These are phyloP conservation scores for Carposina sasakii DNA, from an alignment of 1,140 invertebrate species.

Conservation along the genomic window DNA sequence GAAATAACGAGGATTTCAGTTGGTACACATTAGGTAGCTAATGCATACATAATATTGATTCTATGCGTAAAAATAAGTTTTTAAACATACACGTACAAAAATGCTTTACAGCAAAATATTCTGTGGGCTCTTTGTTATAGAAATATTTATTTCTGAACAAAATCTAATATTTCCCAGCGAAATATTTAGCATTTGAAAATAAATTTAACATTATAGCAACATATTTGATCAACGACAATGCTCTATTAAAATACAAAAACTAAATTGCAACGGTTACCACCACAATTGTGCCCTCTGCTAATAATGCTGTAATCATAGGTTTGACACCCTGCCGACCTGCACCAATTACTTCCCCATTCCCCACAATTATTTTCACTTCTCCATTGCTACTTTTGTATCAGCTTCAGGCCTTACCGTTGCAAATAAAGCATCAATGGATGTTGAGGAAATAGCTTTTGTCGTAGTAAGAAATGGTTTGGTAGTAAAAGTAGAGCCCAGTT, in stretches of 20 bases:
- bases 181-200: too few relatives aligned
- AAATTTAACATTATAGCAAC: too few relatives aligned
- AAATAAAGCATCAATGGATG: conserved; percentile 26
- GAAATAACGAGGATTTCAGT: too few relatives aligned
- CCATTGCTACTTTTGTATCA: conserved; percentile 15
- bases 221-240: conserved; percentile 15
- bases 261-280: conserved; percentile 45
- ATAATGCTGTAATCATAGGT: conserved; percentile 66
- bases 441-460: background rate
- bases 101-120: too few relatives aligned
- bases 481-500: conserved; percentile 21
- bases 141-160: too few relatives aligned
- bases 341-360: background rate
- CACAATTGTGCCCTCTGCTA: conserved; percentile 49
- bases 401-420: too few relatives aligned
- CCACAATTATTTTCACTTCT: background rate
- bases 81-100: too few relatives aligned
- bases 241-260: conserved; percentile 20
- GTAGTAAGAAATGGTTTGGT: conserved; percentile 13
- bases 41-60: too few relatives aligned
- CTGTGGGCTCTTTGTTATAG: too few relatives aligned
- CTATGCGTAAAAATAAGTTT: too few relatives aligned
- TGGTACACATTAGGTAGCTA: too few relatives aligned
- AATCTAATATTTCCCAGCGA: too few relatives aligned
- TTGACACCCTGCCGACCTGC: conserved; percentile 42